phyloP scores from a whole-genome alignment of 2,888 invertebrate species.

The Tenthredo amoena region DNA sequence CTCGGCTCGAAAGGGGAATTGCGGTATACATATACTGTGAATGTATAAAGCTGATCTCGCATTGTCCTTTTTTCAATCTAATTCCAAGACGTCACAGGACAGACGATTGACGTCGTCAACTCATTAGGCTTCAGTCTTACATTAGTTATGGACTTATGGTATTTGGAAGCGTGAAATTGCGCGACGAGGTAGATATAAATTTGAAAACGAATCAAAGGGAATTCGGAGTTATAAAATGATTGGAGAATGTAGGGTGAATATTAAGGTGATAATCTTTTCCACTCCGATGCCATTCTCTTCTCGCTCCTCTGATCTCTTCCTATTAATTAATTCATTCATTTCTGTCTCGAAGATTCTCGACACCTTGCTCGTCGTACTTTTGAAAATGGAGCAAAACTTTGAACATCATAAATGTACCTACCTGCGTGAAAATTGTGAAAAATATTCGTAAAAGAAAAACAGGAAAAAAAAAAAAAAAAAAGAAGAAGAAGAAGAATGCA shows the following conservation, averaged over 20 bases:
- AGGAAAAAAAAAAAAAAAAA: neutral
- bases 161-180: neutral
- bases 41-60: neutral
- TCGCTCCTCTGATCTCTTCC: neutral
- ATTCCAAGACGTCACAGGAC: neutral
- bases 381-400: neutral
- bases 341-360: constrained; percentile 4
- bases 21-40: neutral
- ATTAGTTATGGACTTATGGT: constrained; percentile 6
- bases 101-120: neutral
- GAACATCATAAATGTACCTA: neutral
- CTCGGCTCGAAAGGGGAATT: neutral
- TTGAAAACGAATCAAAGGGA: constrained; percentile 7
- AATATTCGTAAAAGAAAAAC: neutral
- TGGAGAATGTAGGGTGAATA: constrained; percentile 31
- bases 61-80: neutral
- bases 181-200: neutral
- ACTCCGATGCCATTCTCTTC: constrained; percentile 13
- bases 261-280: constrained; percentile 38
- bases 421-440: neutral
- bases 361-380: neutral
- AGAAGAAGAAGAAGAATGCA: neutral
- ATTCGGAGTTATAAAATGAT: constrained; percentile 21
- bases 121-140: neutral
- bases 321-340: constrained; percentile 5